phyloP scores from a whole-genome alignment of 1,140 invertebrate species.

The Nebria ingens region DNA sequence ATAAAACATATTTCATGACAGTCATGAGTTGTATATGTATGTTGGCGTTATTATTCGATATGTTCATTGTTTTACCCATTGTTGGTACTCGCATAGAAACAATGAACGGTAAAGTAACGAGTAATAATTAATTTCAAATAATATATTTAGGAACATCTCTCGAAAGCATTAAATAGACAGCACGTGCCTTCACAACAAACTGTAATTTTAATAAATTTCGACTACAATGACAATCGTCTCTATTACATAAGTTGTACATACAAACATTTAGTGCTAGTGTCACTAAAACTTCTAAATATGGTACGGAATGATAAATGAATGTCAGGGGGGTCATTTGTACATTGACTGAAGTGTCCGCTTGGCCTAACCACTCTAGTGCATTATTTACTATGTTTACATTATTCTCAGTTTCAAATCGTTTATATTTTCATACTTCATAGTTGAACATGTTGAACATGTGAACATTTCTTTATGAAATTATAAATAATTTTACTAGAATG shows the following conservation, averaged over 20 bases:
- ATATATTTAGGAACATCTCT: background rate
- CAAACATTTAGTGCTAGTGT: too few relatives aligned
- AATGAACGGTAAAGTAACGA: background rate
- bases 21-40: too few relatives aligned
- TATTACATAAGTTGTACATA: background rate
- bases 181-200: background rate
- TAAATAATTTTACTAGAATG: background rate
- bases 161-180: background rate
- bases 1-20: too few relatives aligned
- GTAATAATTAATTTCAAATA: background rate
- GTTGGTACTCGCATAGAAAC: background rate
- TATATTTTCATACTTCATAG: too few relatives aligned
- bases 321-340: background rate
- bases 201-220: conserved; percentile 1
- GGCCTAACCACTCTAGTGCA: too few relatives aligned
- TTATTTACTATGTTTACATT: too few relatives aligned
- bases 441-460: too few relatives aligned
- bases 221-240: too few relatives aligned
- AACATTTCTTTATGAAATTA: background rate
- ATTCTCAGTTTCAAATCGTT: too few relatives aligned
- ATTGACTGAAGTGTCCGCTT: too few relatives aligned
- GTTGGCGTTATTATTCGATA: background rate
- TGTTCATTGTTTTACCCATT: background rate
- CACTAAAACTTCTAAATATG: too few relatives aligned
- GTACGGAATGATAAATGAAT: background rate